Conservation (phyloP, 2,888 invertebrate genomes). For the Polyommatus iphigenia region DNA sequence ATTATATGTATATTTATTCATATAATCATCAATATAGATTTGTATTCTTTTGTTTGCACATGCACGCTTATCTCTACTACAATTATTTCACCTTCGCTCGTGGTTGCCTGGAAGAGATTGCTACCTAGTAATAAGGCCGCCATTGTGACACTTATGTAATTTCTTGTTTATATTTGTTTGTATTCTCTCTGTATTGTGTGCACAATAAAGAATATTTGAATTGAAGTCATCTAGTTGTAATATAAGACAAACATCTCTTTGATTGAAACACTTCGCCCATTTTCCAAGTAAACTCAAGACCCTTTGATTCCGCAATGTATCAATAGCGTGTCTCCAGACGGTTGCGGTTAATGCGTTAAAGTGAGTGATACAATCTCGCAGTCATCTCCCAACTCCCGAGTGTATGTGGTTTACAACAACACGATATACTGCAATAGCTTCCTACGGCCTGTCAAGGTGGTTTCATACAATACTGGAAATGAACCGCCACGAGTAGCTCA, state of each 20-base stretch:
- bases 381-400: background rate
- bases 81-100: no score
- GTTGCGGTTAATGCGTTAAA: conserved; percentile 7
- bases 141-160: no score
- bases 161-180: no score
- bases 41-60: no score
- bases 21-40: no score
- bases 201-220: no score
- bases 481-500: background rate
- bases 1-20: no score
- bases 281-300: background rate
- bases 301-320: background rate
- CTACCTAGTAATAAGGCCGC: no score
- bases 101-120: no score
- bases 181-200: no score
- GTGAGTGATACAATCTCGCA: conserved; percentile 17
- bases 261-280: background rate
- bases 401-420: background rate
- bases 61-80: no score
- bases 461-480: background rate
- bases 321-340: conserved; percentile 15
- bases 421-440: background rate
- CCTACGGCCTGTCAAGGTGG: conserved; percentile 3
- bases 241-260: background rate
- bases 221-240: no score